Conservation (phyloP, 2,797 vertebrate genomes). For the Neoniphon sammara region DNA sequence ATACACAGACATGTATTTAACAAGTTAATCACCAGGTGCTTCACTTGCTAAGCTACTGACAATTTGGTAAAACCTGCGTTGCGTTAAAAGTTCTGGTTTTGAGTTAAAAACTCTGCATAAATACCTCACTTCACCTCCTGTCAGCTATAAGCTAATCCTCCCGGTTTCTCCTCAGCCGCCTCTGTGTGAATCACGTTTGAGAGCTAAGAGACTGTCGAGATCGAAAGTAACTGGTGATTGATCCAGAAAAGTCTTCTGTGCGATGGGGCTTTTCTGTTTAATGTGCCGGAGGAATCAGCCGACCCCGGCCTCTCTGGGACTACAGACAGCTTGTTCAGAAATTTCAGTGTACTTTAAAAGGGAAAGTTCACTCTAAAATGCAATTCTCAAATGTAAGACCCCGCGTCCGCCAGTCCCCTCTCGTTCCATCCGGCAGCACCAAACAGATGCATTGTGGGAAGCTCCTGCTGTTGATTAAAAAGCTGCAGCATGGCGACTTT, state of each 20-base stretch:
- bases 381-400: conserved; percentile 28
- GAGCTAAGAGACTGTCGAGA: neutral
- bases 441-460: too few relatives aligned
- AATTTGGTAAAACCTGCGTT: neutral
- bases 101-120: conserved; percentile 61
- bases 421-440: too few relatives aligned
- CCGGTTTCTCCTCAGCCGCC: conserved; percentile 90
- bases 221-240: conserved; percentile 31
- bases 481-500: too few relatives aligned
- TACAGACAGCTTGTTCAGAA: neutral
- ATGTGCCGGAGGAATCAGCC: neutral
- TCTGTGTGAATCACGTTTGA: conserved; percentile 85
- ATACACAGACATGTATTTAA: conserved; percentile 22
- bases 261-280: conserved; percentile 18
- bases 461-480: too few relatives aligned
- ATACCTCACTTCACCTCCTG: conserved; percentile 69
- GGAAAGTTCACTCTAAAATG: conserved; percentile 54
- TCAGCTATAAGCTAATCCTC: conserved; percentile 81
- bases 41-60: conserved; percentile 38
- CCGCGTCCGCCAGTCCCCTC: too few relatives aligned
- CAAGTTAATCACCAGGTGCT: conserved; percentile 54
- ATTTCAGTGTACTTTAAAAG: conserved; percentile 39
- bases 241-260: conserved; percentile 30
- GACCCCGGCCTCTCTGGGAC: neutral
- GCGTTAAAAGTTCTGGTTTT: conserved; percentile 37